Evolutionary conservation across 2,797 vertebrate species (phyloP), one percentile per base, ranked within the genome.

Genomic region (Clarias laeviceps): DNA sequence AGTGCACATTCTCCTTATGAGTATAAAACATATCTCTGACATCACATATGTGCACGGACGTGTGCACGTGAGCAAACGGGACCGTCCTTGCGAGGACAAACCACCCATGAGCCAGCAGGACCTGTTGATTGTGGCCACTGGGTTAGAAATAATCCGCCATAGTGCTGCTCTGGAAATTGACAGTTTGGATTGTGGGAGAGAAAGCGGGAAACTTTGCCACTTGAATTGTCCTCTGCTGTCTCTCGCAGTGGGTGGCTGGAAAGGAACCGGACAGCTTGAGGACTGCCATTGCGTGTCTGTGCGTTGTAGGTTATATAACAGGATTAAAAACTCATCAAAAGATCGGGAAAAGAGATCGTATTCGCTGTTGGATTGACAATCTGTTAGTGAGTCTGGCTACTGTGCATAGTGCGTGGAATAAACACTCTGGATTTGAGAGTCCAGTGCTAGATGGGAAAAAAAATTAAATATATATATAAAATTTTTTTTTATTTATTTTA

Each of bases 101-200:
- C 87, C 88, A 85, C 87, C 87, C 85, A 77, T 86, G 77, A 86
- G 83, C 77, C 80, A 79, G 59, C 59, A 22, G 85, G 85, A 87
- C 87, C 86, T 88, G 81, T 88, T 89, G 82, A 90, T 82, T 82
- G 73, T 80, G 87, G 80, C 78, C 82, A 89, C 61, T 65, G 82
- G 86, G 84, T 73, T 83, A 82, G 87, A 87, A 89, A 87, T 90
- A 90, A 90, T 88, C 59, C 40, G 62, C 78, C 85, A 66, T 85
- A 85, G 87, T 62, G 82, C 76, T 24, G 80, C 65, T 82, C 89
- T 90, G 85, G 80, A 89, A 89, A 90, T 90, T 88, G 88, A 87
- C 87, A 88, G 87, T 90, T 90, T 87, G 84, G 82, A 88, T 90
- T 89, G 90, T 89, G 85, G 74, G 62, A 54, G 84, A 82, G 62